phyloP scores from a whole-genome alignment of 1,140 invertebrate species.

The Ctenoplectra terminalis region DNA sequence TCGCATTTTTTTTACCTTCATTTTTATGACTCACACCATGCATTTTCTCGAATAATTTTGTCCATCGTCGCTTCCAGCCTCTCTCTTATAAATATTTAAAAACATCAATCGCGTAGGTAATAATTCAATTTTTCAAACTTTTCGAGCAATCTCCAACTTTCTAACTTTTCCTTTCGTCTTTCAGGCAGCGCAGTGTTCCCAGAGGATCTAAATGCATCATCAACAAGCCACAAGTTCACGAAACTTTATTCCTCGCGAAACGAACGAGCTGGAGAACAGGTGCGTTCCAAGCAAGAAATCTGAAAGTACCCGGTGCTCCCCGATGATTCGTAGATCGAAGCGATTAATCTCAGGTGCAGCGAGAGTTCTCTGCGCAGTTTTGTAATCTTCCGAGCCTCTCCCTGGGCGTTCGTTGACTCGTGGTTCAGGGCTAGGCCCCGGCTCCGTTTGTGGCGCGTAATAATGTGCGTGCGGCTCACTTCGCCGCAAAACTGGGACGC shows the following conservation, averaged over 20 bases:
- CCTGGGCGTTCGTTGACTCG: conserved; percentile 57
- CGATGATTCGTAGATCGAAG: background rate
- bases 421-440: conserved; percentile 56
- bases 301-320: background rate
- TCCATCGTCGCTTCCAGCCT: background rate
- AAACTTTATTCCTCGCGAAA: background rate
- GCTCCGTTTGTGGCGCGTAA: conserved; percentile 19
- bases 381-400: conserved; percentile 49
- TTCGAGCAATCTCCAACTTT: background rate
- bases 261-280: background rate
- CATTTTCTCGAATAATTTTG: background rate
- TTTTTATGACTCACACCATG: background rate
- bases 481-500: conserved; percentile 61
- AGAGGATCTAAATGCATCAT: background rate
- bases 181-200: background rate
- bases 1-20: background rate
- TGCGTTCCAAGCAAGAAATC: no score
- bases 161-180: background rate
- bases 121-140: background rate
- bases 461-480: conserved; percentile 45
- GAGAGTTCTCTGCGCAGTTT: conserved; percentile 23
- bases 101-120: background rate
- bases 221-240: no score
- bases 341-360: conserved; percentile 39
- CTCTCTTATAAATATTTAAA: background rate